Evolutionary conservation across 2,113 vertebrate genomes (phyloP).

Genomic region (Percina caprodes): DNA sequence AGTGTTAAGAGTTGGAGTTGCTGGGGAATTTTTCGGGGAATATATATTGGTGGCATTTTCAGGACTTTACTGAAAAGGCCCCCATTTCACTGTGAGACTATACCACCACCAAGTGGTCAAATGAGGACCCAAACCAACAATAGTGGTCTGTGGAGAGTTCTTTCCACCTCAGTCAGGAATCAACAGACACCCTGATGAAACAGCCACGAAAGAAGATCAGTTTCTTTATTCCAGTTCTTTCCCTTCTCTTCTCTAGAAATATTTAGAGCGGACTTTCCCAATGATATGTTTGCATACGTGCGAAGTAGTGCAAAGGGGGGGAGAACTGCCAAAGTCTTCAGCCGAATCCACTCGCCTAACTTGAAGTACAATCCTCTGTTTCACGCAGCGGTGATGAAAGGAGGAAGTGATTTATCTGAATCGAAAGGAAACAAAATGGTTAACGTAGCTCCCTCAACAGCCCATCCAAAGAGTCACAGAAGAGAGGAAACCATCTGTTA

Average conservation of each 20-base stretch:
- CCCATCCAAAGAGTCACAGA: slow-evolving; percentile 61
- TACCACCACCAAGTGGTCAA: slow-evolving; percentile 80
- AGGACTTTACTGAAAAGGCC: slow-evolving; percentile 60
- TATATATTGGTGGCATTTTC: slow-evolving; percentile 55
- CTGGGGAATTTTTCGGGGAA: slow-evolving; percentile 35
- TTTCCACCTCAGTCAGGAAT: slow-evolving; percentile 63
- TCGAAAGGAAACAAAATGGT: slow-evolving; percentile 18
- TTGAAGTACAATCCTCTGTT: slow-evolving; percentile 48
- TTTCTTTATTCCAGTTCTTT: slow-evolving; percentile 9
- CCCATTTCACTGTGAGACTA: slow-evolving; percentile 83
- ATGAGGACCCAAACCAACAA: slow-evolving; percentile 52
- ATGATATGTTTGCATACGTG: slow-evolving; percentile 16
- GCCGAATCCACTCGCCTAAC: slow-evolving; percentile 27
- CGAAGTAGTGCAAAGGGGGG: neutral
- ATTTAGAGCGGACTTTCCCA: slow-evolving; percentile 31
- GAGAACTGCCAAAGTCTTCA: slow-evolving; percentile 34
- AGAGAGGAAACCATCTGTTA: slow-evolving; percentile 22
- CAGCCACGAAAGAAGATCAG: slow-evolving; percentile 61
- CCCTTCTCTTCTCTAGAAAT: slow-evolving; percentile 5
- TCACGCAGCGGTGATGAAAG: slow-evolving; percentile 36
- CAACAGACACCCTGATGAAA: slow-evolving; percentile 53
- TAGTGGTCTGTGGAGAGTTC: slow-evolving; percentile 34
- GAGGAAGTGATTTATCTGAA: slow-evolving; percentile 7
- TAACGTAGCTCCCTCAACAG: slow-evolving; percentile 6
- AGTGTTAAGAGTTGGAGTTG: slow-evolving; percentile 44